phyloP scores from a whole-genome alignment of 2,888 invertebrate genomes.

The Mesoligia furuncula region DNA sequence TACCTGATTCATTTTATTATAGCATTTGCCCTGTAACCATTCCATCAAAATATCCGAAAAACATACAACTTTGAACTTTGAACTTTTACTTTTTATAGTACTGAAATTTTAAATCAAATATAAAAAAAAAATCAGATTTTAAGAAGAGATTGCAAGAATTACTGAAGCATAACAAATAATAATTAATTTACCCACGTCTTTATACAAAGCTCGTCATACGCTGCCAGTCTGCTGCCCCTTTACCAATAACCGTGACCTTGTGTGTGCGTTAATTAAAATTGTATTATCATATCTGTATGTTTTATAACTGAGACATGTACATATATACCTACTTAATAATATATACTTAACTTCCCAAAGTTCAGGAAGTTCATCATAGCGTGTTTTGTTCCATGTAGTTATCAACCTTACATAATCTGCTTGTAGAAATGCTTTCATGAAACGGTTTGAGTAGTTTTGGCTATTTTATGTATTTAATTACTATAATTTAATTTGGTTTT shows the following conservation, averaged over 20 bases:
- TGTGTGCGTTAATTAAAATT: conserved; percentile 66
- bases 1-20: conserved; percentile 61
- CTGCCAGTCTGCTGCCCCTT: conserved; percentile 85
- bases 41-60: conserved; percentile 50
- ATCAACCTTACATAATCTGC: conserved; percentile 65
- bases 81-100: conserved; percentile 13
- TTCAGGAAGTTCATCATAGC: conserved; percentile 77
- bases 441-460: conserved; percentile 83
- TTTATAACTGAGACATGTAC: conserved; percentile 60
- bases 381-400: conserved; percentile 65
- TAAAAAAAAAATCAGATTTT: background rate
- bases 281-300: conserved; percentile 64
- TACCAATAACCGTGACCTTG: conserved; percentile 79
- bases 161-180: conserved; percentile 28
- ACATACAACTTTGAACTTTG: conserved; percentile 36
- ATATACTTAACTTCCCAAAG: conserved; percentile 78
- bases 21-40: conserved; percentile 64
- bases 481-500: conserved; percentile 56
- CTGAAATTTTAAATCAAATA: conserved; percentile 23
- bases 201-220: conserved; percentile 88
- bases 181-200: conserved; percentile 67
- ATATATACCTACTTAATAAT: conserved; percentile 58
- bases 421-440: conserved; percentile 75
- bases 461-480: conserved; percentile 85
- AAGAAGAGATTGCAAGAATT: conserved; percentile 14